These are phyloP conservation scores for Phoenicopterus ruber DNA, from an alignment of 2,113 vertebrate species.

Conservation along the genomic window DNA sequence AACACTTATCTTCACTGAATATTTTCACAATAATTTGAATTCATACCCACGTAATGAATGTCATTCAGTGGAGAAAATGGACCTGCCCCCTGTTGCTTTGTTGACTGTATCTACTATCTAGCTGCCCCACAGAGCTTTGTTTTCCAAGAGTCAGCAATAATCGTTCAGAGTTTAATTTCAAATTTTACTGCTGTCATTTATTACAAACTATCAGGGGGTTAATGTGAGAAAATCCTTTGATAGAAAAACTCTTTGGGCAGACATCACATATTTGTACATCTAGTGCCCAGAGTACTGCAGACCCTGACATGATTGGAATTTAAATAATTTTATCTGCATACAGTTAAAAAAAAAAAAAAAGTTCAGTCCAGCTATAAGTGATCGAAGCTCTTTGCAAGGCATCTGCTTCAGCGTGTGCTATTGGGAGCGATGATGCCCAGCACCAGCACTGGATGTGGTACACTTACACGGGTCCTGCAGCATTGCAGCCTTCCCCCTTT, in stretches of 20 bases:
- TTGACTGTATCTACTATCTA: background rate
- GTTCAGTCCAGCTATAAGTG: background rate
- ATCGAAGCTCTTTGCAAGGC: background rate
- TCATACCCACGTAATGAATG: background rate
- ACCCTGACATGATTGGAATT: background rate
- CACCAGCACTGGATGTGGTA: background rate
- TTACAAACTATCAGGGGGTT: background rate
- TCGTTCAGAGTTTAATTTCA: background rate
- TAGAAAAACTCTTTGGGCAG: background rate
- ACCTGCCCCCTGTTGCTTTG: background rate
- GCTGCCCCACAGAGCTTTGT: background rate
- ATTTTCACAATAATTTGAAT: background rate
- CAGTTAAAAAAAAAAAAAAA: background rate
- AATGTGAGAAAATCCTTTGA: background rate
- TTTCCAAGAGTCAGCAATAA: background rate
- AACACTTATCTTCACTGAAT: background rate
- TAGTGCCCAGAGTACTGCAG: background rate
- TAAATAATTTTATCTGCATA: background rate
- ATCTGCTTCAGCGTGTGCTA: too few relatives aligned
- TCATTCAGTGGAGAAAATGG: background rate
- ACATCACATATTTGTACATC: background rate
- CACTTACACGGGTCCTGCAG: rapidly evolving
- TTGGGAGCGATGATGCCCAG: rapidly evolving
- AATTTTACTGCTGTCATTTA: background rate
- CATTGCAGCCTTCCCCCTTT: background rate